Evolutionary conservation across 2,888 invertebrate genomes (phyloP).

Genomic region (Acanthosoma haemorrhoidale): DNA sequence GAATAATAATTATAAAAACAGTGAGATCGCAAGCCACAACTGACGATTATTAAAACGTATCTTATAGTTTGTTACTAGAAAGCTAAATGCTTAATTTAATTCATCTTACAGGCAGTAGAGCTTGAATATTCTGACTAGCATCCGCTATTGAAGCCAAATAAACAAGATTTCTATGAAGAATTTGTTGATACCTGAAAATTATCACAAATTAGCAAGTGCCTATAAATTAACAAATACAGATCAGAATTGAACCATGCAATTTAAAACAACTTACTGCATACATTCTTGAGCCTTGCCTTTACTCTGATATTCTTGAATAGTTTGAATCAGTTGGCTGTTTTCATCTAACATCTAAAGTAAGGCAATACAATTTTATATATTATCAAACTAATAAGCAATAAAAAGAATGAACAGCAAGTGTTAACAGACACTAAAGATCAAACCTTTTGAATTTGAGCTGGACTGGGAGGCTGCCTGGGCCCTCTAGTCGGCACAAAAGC

Average conservation of each 20-base stretch:
- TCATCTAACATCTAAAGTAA: conserved; percentile 81
- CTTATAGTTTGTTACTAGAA: not conserved
- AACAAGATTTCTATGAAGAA: conserved; percentile 89
- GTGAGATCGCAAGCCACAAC: no score
- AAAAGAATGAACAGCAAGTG: not conserved
- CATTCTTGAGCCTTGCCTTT: conserved; percentile 92
- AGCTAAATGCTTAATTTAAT: not conserved
- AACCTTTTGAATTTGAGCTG: conserved; percentile 77
- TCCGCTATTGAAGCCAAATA: conserved; percentile 96
- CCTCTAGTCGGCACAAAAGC: conserved; percentile 68
- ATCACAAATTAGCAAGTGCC: conserved; percentile 6
- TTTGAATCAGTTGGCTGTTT: conserved; percentile 93
- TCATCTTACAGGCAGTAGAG: conserved; percentile 73
- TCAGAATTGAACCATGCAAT: not conserved
- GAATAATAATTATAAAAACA: no score
- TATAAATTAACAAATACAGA: no score
- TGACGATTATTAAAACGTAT: not conserved
- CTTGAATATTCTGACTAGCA: conserved; percentile 86
- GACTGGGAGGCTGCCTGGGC: conserved; percentile 61
- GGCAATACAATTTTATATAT: not conserved
- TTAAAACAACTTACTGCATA: conserved; percentile 63
- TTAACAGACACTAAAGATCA: not conserved
- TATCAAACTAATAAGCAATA: not conserved
- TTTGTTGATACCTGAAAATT: conserved; percentile 67
- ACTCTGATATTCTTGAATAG: conserved; percentile 92